Evolutionary conservation across 92 coral and sea anemone species (phyloP).

Genomic region (Epizoanthus scotinus): DNA sequence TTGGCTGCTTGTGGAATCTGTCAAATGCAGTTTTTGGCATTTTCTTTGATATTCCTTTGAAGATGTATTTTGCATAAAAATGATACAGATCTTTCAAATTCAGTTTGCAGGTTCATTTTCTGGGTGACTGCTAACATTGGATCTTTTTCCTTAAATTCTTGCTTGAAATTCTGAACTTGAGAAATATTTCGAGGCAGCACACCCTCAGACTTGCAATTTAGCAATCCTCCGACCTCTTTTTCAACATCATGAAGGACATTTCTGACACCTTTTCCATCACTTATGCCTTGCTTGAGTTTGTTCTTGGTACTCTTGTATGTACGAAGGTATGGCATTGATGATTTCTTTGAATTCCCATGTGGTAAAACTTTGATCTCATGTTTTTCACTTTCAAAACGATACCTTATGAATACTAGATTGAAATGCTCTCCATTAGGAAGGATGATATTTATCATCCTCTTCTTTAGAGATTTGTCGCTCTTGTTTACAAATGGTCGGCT

Average conservation of each 20-base stretch:
- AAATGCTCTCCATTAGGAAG: conserved; percentile 39
- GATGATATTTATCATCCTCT: conserved; percentile 55
- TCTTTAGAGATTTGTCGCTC: too few relatives aligned
- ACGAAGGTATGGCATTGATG: conserved; percentile 53
- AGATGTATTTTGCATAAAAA: too few relatives aligned
- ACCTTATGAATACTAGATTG: conserved; percentile 54
- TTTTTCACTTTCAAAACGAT: conserved; percentile 55
- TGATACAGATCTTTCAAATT: conserved; percentile 57
- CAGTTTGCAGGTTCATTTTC: conserved; percentile 58
- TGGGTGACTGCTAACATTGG: conserved; percentile 62
- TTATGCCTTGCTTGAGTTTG: background rate
- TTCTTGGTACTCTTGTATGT: conserved; percentile 48
- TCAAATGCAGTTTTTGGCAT: conserved; percentile 42
- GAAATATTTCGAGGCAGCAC: conserved; percentile 42
- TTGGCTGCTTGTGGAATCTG: conserved; percentile 22
- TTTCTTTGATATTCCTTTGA: conserved; percentile 49
- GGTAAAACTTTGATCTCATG: conserved; percentile 44
- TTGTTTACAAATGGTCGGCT: too few relatives aligned
- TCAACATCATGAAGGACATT: conserved; percentile 50
- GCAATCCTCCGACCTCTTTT: conserved; percentile 46
- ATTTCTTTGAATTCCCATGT: conserved; percentile 48
- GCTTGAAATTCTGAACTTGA: conserved; percentile 58
- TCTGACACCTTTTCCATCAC: conserved; percentile 40
- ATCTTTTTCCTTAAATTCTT: conserved; percentile 34
- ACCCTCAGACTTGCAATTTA: conserved; percentile 43